Evolutionary conservation across 1,140 invertebrate species (phyloP).

Genomic region (Pseudomyrmex gracilis): DNA sequence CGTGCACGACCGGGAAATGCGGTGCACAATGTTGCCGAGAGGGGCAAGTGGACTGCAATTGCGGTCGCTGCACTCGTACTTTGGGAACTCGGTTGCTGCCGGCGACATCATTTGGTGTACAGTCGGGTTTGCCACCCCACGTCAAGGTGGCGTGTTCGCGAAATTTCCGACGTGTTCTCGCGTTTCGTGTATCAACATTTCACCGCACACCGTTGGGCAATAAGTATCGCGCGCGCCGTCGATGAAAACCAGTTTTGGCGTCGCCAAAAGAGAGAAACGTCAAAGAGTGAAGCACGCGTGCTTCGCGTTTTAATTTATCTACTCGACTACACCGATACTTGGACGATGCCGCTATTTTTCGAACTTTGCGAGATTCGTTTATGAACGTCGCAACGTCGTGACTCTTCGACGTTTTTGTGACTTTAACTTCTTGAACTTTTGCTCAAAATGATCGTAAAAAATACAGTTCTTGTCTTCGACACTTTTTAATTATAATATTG

Average conservation of each 20-base stretch:
- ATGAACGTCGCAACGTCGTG: not conserved
- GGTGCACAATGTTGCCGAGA: conserved; percentile 6
- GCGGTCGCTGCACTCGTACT: conserved; percentile 63
- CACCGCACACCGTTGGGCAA: not conserved
- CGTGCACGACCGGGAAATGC: conserved; percentile 7
- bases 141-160: not conserved
- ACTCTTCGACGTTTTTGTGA: not conserved
- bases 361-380: not conserved
- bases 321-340: conserved; percentile 1
- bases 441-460: not conserved
- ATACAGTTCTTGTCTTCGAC: not conserved
- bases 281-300: not conserved
- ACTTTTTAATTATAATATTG: not conserved
- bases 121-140: conserved; percentile 34
- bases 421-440: not conserved
- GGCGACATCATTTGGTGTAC: conserved; percentile 33
- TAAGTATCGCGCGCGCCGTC: not conserved
- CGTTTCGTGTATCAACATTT: not conserved
- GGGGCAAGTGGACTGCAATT: conserved; percentile 39
- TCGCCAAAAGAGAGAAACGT: no score
- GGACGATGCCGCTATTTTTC: not conserved
- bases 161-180: not conserved
- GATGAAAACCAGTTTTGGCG: conserved; percentile 13
- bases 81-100: conserved; percentile 12
- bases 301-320: conserved; percentile 33